Conservation (phyloP, 2,113 vertebrate species). For the Hemibagrus wyckioides region DNA sequence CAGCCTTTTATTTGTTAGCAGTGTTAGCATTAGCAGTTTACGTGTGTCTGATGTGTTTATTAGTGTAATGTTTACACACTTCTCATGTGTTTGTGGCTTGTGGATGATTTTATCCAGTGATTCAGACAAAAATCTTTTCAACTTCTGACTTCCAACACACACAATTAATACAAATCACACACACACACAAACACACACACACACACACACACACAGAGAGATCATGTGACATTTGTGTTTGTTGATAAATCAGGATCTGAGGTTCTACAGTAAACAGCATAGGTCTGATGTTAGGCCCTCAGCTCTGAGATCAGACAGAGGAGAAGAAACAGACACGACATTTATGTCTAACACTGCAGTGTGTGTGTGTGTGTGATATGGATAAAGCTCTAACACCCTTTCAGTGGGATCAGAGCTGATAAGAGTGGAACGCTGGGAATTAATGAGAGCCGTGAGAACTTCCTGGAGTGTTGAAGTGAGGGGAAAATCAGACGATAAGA, state of each 20-base stretch:
- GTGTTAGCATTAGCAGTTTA: background rate
- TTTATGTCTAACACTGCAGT: background rate
- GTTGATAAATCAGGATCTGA: background rate
- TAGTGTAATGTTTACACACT: background rate
- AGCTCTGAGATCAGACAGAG: background rate
- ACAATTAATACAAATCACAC: background rate
- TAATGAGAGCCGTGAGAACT: background rate
- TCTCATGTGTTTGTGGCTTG: background rate
- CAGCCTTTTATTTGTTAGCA: too few relatives aligned
- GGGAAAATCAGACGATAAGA: background rate
- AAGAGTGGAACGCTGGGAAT: background rate
- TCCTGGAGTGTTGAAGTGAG: background rate
- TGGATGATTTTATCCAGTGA: background rate
- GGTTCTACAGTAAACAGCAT: background rate
- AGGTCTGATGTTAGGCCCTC: background rate
- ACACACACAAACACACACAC: background rate
- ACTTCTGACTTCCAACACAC: background rate
- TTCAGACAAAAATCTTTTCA: background rate
- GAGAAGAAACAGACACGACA: background rate
- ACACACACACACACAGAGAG: background rate
- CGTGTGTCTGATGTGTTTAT: background rate
- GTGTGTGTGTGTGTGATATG: conserved; percentile 7
- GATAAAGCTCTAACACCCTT: background rate
- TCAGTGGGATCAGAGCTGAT: background rate
- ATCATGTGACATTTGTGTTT: background rate